A percentile compares a stretch with the other conserved stretches of the same genome.
These are phyloP conservation scores for Crocodylus rhombifer DNA, from an alignment of 2,797 vertebrate species.

Conservation along the genomic window DNA sequence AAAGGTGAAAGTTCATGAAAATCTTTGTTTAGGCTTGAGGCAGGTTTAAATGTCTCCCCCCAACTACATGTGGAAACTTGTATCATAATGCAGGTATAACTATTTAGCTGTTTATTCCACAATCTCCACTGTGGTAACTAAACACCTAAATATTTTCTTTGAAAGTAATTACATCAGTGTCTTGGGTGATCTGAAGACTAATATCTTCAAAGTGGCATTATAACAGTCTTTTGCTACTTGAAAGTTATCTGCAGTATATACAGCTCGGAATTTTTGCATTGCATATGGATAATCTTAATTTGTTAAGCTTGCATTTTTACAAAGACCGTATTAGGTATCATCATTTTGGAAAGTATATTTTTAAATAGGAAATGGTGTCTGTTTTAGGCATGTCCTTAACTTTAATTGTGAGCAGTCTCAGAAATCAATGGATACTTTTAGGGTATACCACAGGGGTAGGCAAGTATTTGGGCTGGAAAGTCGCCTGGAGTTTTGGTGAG, in stretches of 20 bases:
- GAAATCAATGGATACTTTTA: conserved; percentile 1
- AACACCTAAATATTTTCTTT: not conserved
- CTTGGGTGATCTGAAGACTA: not conserved
- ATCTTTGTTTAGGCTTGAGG: not conserved
- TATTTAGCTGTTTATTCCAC: not conserved
- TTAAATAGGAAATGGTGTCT: conserved; percentile 43
- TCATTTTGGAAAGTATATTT: conserved; percentile 47
- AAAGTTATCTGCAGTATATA: conserved; percentile 8
- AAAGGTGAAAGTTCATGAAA: not conserved
- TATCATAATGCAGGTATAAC: not conserved
- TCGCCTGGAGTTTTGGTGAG: too few relatives aligned
- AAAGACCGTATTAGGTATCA: conserved; percentile 18
- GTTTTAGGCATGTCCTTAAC: conserved; percentile 51
- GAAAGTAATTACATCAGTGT: not conserved
- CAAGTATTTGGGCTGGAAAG: too few relatives aligned
- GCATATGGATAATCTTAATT: too few relatives aligned
- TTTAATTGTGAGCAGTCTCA: not conserved
- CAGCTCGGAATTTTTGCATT: not conserved
- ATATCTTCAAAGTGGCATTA: not conserved
- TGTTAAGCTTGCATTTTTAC: not conserved
- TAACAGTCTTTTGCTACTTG: not conserved
- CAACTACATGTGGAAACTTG: not conserved
- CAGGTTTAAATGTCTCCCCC: not conserved
- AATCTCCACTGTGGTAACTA: not conserved
- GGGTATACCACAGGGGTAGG: too few relatives aligned